A percentile compares a stretch with the other conserved stretches of the same genome.
phyloP scores from a whole-genome alignment of 2,113 vertebrate genomes.

The Sinocyclocheilus grahami region DNA sequence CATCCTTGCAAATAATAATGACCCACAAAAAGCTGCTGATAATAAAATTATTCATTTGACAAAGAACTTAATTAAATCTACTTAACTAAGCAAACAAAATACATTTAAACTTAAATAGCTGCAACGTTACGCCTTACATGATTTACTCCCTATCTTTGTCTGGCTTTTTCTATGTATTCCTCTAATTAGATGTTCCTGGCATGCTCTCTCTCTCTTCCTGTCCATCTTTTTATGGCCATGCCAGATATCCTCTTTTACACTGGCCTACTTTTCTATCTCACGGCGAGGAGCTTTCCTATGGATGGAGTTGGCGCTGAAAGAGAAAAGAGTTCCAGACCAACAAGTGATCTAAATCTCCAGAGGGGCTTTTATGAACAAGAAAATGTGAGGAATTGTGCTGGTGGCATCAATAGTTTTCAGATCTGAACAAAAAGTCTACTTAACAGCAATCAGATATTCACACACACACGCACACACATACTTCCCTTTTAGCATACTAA shows the following conservation, averaged over 20 bases:
- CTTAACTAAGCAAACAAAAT: no score
- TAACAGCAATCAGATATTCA: background rate
- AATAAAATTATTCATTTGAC: no score
- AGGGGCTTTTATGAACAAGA: slow-evolving; percentile 28
- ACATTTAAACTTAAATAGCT: no score
- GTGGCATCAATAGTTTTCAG: slow-evolving; percentile 13
- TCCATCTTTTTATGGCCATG: slow-evolving; percentile 27
- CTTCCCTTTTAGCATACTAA: slow-evolving; percentile 5
- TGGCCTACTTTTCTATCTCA: slow-evolving; percentile 38
- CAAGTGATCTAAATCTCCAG: slow-evolving; percentile 14
- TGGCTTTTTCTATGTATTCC: no score
- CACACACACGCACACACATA: background rate
- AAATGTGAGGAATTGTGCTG: background rate
- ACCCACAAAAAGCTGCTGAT: no score
- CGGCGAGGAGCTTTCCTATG: background rate
- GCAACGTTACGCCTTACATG: no score
- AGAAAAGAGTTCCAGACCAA: slow-evolving; percentile 18
- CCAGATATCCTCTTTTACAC: slow-evolving; percentile 40
- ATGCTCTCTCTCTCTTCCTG: background rate
- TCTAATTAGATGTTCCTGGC: slow-evolving; percentile 21
- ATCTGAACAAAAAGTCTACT: slow-evolving; percentile 7
- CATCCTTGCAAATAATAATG: no score
- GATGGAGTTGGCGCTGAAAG: slow-evolving; percentile 22
- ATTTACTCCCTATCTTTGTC: no score
- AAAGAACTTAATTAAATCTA: no score